Conservation (phyloP, 2,888 invertebrate species). For the Furcula furcula region DNA sequence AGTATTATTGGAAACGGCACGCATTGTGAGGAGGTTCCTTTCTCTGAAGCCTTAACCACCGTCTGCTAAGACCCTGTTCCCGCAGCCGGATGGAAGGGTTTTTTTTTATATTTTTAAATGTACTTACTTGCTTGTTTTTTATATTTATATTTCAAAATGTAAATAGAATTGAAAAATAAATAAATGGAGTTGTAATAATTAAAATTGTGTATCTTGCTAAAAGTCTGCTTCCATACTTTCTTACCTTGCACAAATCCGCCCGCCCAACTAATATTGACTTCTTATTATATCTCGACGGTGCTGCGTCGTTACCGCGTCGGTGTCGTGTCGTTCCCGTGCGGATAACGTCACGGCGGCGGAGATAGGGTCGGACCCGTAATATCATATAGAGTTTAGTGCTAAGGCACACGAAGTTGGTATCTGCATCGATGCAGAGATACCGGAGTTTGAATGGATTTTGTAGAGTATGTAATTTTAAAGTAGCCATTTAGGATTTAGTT, state of each 20-base stretch:
- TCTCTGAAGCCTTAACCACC: no score
- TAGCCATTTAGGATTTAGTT: no score
- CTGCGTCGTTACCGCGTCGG: slow-evolving; percentile 48
- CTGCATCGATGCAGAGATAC: slow-evolving; percentile 11
- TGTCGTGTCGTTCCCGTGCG: slow-evolving; percentile 32
- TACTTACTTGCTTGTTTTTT: no score
- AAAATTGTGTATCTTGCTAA: background rate
- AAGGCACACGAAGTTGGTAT: slow-evolving; percentile 6
- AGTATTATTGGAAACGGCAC: no score
- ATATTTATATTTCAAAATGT: no score
- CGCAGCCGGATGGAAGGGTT: no score
- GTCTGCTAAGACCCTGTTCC: no score
- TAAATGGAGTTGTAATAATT: no score
- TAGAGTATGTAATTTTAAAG: background rate
- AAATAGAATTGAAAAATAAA: no score
- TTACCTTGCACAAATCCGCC: slow-evolving; percentile 51
- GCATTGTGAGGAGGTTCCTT: no score
- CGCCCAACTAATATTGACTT: slow-evolving; percentile 72
- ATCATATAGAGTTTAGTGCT: slow-evolving; percentile 42
- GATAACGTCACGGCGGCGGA: slow-evolving; percentile 34
- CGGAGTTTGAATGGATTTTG: slow-evolving; percentile 11
- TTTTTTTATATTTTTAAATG: no score
- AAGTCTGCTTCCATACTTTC: slow-evolving; percentile 34
- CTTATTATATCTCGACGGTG: slow-evolving; percentile 53
- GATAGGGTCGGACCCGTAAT: slow-evolving; percentile 41